These are phyloP conservation scores for Telmatherina bonti DNA, from an alignment of 2,797 vertebrate species.

Conservation along the genomic window DNA sequence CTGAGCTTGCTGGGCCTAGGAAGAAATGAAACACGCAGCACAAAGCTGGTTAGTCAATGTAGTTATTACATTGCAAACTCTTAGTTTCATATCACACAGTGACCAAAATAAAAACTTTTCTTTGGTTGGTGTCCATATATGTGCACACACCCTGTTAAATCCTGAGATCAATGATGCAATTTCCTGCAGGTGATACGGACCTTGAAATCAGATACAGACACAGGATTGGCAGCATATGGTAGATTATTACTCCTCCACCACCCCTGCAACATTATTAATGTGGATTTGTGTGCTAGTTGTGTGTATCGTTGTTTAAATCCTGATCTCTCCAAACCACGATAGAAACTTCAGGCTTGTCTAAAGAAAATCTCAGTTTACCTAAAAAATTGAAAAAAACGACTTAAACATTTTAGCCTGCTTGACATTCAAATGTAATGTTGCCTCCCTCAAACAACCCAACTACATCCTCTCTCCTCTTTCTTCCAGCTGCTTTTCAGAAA, in stretches of 20 bases:
- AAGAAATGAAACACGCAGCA: not conserved
- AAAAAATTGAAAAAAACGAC: too few species aligned
- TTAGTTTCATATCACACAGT: not conserved
- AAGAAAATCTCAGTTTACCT: too few species aligned
- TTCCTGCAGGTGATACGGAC: not conserved
- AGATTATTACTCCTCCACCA: too few species aligned
- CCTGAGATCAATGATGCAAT: not conserved
- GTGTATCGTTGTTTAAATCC: too few species aligned
- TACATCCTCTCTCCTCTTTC: not conserved
- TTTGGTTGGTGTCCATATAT: not conserved
- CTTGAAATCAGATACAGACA: too few species aligned
- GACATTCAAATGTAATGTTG: not conserved
- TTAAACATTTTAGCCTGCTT: too few species aligned
- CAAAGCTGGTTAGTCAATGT: constrained; percentile 6
- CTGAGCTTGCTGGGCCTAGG: constrained; percentile 85
- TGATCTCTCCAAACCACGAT: too few species aligned
- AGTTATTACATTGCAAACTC: not conserved
- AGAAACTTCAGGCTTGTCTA: too few species aligned
- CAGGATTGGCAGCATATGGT: too few species aligned
- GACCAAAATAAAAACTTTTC: not conserved
- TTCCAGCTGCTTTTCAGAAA: not conserved
- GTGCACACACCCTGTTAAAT: not conserved
- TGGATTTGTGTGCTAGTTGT: too few species aligned
- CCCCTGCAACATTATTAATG: too few species aligned
- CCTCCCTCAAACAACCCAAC: not conserved